A percentile compares a stretch with the other conserved stretches of the same genome.
These are phyloP conservation scores for Acipenser ruthenus DNA, from an alignment of 2,797 vertebrate species.

Conservation along the genomic window DNA sequence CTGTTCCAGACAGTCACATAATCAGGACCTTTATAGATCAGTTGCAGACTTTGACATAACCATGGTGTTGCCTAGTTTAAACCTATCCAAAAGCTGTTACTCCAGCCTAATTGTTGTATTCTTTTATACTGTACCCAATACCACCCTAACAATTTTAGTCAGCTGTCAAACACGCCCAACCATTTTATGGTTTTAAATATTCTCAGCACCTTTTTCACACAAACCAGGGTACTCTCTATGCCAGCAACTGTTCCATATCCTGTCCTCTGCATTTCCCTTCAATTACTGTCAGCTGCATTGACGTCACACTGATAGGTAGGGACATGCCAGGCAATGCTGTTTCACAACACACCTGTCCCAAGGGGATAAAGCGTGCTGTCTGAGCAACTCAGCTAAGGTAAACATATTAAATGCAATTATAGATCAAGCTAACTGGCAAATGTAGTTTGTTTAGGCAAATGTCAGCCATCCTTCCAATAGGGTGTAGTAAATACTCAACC, in stretches of 20 bases:
- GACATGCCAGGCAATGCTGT: background rate
- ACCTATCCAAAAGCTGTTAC: background rate
- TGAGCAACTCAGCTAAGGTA: background rate
- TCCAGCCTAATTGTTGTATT: too few species aligned
- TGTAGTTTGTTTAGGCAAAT: too few species aligned
- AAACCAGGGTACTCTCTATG: background rate
- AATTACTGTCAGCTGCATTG: conserved; percentile 1
- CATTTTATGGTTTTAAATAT: background rate
- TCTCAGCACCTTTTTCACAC: conserved; percentile 6
- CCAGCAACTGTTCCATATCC: background rate
- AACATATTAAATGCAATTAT: background rate
- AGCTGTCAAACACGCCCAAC: background rate
- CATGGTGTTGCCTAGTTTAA: background rate
- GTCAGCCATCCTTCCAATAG: too few species aligned
- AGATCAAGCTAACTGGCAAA: too few species aligned
- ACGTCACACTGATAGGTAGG: conserved; percentile 3
- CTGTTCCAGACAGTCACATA: background rate
- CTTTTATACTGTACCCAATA: too few species aligned
- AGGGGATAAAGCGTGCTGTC: background rate
- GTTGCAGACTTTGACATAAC: background rate
- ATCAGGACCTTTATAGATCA: background rate
- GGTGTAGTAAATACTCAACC: too few species aligned
- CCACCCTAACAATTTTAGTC: background rate
- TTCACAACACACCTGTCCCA: background rate
- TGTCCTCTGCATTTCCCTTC: background rate